Evolutionary conservation across 2,797 vertebrate genomes (phyloP), one percentile per base, ranked within the genome.

Genomic region (Ammospiza maritima): DNA sequence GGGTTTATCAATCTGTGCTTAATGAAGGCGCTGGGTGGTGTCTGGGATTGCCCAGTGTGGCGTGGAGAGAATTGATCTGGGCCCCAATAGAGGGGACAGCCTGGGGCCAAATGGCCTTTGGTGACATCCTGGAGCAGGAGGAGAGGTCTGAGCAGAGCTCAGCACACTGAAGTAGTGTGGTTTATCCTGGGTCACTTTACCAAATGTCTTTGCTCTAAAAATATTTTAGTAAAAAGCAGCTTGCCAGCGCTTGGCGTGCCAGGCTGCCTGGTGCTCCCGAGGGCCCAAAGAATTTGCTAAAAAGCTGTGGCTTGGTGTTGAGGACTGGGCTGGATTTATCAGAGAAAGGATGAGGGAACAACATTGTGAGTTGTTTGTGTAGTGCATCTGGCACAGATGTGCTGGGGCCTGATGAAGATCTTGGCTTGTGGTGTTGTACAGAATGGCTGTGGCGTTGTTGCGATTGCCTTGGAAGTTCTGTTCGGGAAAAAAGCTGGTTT

Each of bases 1-100:
- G 90, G 66, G 54, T 90, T 94, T 90, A 88, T 85, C 90, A 71
- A 5, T 51, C 85, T 30, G 76, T 17, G 77, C 66, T n/a, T 76
- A 60, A 30, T 44, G 80, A 65, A 74, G 53, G 91, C 11, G 0
- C 57, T 2, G 60, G 11, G 64, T 0, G 25, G 65, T 23, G 0
- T 22, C 62, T 47, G 16, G 11, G 79, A 15, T 29, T 84, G 51
- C 67, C 78, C 66, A 6, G n/a, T 3, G n/a, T 3, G 56, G 42
- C 8, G 14, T 5, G 57, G 47, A 34, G 67, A 32, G 73, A 70
- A 51, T 9, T 1, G 23, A 6, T 64, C 67, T 45, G 65, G 64
- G 36, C 58, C 23, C 16, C 13, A 26, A 3, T 8, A 36, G 25
- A 74, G 30, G 66, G 78, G 70, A 34, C 77, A 81, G 62, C 50